Base-by-base conservation (phyloP, 2,797 vertebrate genomes). In the Pitangus sulphuratus region DNA sequence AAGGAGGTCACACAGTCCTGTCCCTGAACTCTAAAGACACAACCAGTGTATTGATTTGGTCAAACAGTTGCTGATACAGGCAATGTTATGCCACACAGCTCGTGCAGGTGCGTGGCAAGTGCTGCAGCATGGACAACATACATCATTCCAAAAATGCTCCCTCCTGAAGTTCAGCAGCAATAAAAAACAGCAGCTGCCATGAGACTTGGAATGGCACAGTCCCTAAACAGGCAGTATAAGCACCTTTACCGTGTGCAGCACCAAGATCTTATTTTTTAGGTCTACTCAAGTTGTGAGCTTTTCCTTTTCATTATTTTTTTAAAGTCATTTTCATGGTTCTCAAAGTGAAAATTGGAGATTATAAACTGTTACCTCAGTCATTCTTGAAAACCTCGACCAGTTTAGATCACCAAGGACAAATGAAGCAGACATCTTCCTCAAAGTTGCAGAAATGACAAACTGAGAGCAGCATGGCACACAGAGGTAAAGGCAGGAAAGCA, bases 41-140 rank as follows among this genome's bases (percentile, higher is more conserved):
- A 74, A 80, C 4, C 11, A 24, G 24, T 5, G 4, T 39, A 21
- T 9, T 28, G 18, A 33, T 60, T 12, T 56, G 62, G 37, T 17
- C 66, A 64, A 61, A 35, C 4, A 35, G 19, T 9, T 3, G 4
- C 39, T 22, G 39, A 50, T 1, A 2, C 1, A 12, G 14, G 35
- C 30, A 17, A 33, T 28, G 11, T 37, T 26, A 37, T 30, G 33
- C 14, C 40, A 48, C 1, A 0, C 24, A 45, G 4, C 19, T 51
- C 48, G 13, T 18, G 44, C 48, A 42, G 20, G 35, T 8, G 20
- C 4, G 0, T 13, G 12, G n/a, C 0, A 1, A 81, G 15, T 10
- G 25, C 57, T 71, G 53, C 61, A 68, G 44, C 44, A n/a, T 1
- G 15, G 53, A 40, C 60, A 56, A 31, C 4, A 74, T 24, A 53